Percentiles rank a stretch among this genome's conserved stretches.
Conservation (phyloP, 2,113 vertebrate genomes). For the Empidonax alnorum region DNA sequence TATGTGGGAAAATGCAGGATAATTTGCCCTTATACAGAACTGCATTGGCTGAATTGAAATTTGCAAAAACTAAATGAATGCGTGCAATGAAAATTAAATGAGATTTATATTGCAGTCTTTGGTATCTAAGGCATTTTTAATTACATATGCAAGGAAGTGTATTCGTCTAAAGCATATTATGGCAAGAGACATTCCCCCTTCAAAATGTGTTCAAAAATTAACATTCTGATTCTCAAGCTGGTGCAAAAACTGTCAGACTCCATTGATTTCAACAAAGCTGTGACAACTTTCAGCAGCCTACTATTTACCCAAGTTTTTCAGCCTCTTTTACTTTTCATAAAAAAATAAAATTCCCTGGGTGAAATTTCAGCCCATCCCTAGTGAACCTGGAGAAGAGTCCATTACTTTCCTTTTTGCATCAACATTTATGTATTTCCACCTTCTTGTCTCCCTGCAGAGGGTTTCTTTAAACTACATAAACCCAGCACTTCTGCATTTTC, state of each 20-base stretch:
- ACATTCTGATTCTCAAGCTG: conserved; percentile 33
- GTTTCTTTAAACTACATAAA: background rate
- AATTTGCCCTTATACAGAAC: background rate
- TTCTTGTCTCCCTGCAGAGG: background rate
- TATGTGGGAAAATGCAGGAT: background rate
- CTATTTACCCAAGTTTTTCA: background rate
- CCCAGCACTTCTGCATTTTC: background rate
- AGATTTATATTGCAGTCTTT: conserved; percentile 23
- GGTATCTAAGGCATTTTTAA: conserved; percentile 41
- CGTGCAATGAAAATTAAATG: conserved; percentile 30
- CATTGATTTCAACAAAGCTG: conserved; percentile 24
- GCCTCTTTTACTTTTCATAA: background rate
- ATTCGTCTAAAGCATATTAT: conserved; percentile 16
- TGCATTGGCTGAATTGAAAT: background rate
- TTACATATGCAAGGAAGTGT: conserved; percentile 29
- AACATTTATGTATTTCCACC: background rate
- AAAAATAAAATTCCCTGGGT: background rate
- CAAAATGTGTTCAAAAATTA: conserved; percentile 49
- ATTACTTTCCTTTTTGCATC: background rate
- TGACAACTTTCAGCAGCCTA: conserved; percentile 11
- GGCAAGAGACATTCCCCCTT: background rate
- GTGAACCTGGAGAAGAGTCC: background rate
- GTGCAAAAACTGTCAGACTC: conserved; percentile 47
- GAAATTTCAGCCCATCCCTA: background rate
- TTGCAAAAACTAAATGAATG: background rate